Evolutionary conservation across 2,797 vertebrate species (phyloP).

Genomic region (Tangara arthus): DNA sequence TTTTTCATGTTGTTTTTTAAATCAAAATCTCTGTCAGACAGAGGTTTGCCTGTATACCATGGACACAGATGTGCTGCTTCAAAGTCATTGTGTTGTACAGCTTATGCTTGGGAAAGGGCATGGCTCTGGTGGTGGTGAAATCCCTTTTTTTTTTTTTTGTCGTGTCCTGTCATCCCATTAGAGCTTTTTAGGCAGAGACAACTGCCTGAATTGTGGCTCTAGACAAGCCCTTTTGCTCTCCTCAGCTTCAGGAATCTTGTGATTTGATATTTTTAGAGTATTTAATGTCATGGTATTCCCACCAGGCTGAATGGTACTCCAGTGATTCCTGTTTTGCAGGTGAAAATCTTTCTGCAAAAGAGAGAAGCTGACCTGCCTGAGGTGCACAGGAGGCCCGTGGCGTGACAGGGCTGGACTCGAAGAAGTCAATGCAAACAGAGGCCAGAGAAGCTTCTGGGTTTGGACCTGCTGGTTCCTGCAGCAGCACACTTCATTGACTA

Average conservation of each 20-base stretch:
- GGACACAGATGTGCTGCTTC: not conserved
- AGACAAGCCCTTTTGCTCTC: not conserved
- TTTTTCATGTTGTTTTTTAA: not conserved
- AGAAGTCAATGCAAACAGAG: not conserved
- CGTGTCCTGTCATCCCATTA: not conserved
- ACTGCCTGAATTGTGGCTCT: not conserved
- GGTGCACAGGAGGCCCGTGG: rapidly evolving
- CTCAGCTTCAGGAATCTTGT: not conserved
- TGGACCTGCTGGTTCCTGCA: not conserved
- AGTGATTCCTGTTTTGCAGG: not conserved
- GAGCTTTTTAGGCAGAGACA: not conserved
- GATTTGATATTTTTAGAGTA: not conserved
- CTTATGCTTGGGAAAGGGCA: not conserved
- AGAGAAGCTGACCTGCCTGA: not conserved
- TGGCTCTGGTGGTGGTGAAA: not conserved
- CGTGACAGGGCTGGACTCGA: not conserved
- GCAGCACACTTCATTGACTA: not conserved
- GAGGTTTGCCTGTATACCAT: not conserved
- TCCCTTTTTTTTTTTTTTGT: not conserved
- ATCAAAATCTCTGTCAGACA: not conserved
- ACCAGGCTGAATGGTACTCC: not conserved
- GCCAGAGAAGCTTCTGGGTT: not conserved
- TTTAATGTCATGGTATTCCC: not conserved
- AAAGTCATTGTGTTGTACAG: not conserved
- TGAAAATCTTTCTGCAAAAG: not conserved